phyloP scores from a whole-genome alignment of 2,888 invertebrate genomes.

The Dendrolimus pini region DNA sequence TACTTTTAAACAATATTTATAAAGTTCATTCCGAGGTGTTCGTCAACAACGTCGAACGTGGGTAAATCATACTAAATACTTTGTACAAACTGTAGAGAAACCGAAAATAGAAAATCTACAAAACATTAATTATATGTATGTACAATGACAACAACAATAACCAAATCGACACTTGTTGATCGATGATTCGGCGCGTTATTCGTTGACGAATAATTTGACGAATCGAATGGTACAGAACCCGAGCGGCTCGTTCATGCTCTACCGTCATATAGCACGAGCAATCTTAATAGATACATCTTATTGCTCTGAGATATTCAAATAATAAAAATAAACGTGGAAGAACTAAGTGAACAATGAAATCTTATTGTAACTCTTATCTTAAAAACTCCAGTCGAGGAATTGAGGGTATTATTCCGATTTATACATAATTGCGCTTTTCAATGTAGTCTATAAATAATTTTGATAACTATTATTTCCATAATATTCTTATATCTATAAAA shows the following conservation, averaged over 20 bases:
- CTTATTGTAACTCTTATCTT: slow-evolving; percentile 22
- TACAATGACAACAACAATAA: slow-evolving; percentile 70
- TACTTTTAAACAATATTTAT: slow-evolving; percentile 75
- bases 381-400: slow-evolving; percentile 21
- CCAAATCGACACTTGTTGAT: slow-evolving; percentile 38
- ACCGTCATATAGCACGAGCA: too few relatives aligned
- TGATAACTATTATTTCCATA: slow-evolving; percentile 43
- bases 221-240: background rate
- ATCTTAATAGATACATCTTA: slow-evolving; percentile 23
- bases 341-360: slow-evolving; percentile 35
- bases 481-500: slow-evolving; percentile 69
- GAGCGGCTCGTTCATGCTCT: too few relatives aligned
- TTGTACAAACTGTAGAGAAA: slow-evolving; percentile 66
- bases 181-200: background rate
- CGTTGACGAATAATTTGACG: background rate
- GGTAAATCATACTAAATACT: slow-evolving; percentile 57
- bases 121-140: slow-evolving; percentile 53
- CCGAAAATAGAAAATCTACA: slow-evolving; percentile 72
- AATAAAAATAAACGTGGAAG: slow-evolving; percentile 43
- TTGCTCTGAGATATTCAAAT: slow-evolving; percentile 33
- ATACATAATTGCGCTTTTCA: slow-evolving; percentile 46
- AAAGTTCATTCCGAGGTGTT: slow-evolving; percentile 47
- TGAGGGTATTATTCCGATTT: slow-evolving; percentile 29
- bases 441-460: slow-evolving; percentile 57
- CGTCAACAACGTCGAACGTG: slow-evolving; percentile 45